Conservation (phyloP, 2,888 invertebrate species). For the Epirrhoe alternata region DNA sequence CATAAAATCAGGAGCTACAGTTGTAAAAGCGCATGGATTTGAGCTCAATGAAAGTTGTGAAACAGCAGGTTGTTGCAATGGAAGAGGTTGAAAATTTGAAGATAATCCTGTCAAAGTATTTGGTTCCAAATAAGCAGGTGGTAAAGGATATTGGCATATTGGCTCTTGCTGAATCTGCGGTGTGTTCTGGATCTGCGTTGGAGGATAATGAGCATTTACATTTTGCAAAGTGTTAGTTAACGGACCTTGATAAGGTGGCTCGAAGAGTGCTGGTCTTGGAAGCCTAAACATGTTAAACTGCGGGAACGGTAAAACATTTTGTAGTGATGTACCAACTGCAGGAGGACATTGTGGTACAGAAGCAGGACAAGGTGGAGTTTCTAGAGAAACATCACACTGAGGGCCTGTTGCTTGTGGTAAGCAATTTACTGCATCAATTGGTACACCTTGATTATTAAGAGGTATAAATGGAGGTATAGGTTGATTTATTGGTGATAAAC, state of each 20-base stretch:
- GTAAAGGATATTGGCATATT: slow-evolving; percentile 16
- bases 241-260: slow-evolving; percentile 10
- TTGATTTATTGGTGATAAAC: not conserved
- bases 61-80: slow-evolving; percentile 9
- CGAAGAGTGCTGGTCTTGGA: slow-evolving; percentile 22
- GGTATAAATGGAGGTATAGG: slow-evolving; percentile 3
- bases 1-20: slow-evolving; percentile 16
- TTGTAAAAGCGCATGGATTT: slow-evolving; percentile 12
- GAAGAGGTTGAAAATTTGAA: slow-evolving; percentile 17
- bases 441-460: slow-evolving; percentile 3
- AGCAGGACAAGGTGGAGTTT: slow-evolving; percentile 6
- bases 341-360: not conserved
- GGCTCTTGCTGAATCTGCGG: slow-evolving; percentile 15
- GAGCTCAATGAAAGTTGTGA: slow-evolving; percentile 17
- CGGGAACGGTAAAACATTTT: slow-evolving; percentile 15
- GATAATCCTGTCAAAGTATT: slow-evolving; percentile 3
- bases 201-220: not conserved
- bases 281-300: slow-evolving; percentile 16
- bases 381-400: slow-evolving; percentile 10
- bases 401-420: slow-evolving; percentile 2
- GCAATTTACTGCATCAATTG: not conserved
- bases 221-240: slow-evolving; percentile 7
- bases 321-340: slow-evolving; percentile 11
- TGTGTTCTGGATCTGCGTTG: slow-evolving; percentile 5
- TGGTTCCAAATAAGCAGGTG: not conserved